Percentiles rank a stretch among this genome's conserved stretches.
These are phyloP conservation scores for Laticauda laticaudata DNA, from an alignment of 2,113 vertebrate species.

Conservation along the genomic window DNA sequence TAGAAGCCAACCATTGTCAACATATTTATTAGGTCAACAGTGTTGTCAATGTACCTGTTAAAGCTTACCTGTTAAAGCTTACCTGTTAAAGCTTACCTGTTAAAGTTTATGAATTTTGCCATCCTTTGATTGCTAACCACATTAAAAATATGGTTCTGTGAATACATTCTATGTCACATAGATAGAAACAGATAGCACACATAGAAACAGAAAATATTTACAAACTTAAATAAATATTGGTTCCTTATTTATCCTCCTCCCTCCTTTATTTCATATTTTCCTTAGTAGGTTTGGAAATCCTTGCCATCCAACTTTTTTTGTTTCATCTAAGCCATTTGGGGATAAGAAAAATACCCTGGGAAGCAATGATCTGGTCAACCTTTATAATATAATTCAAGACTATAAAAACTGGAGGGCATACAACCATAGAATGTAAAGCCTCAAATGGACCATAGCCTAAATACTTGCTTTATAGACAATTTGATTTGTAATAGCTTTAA, in stretches of 20 bases:
- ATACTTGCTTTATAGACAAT: not conserved
- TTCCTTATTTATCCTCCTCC: not conserved
- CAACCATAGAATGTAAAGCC: not conserved
- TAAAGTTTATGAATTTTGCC: not conserved
- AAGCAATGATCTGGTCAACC: not conserved
- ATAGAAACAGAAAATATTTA: not conserved
- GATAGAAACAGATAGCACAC: not conserved
- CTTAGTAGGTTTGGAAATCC: not conserved
- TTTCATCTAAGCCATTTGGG: not conserved
- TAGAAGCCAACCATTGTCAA: not conserved
- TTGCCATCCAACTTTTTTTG: not conserved
- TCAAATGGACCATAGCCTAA: not conserved
- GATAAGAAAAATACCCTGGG: not conserved
- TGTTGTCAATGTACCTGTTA: not conserved
- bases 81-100: not conserved
- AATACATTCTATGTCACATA: not conserved
- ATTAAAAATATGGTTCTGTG: not conserved
- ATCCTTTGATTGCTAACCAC: not conserved
- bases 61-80: not conserved
- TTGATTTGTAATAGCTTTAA: not conserved
- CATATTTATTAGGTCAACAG: not conserved
- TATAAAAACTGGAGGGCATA: not conserved
- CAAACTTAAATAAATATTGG: not conserved
- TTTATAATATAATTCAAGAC: not conserved
- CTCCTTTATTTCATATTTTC: not conserved